These are phyloP conservation scores for Drosophila equinoxialis DNA, from an alignment of 1,140 invertebrate species.

Conservation along the genomic window DNA sequence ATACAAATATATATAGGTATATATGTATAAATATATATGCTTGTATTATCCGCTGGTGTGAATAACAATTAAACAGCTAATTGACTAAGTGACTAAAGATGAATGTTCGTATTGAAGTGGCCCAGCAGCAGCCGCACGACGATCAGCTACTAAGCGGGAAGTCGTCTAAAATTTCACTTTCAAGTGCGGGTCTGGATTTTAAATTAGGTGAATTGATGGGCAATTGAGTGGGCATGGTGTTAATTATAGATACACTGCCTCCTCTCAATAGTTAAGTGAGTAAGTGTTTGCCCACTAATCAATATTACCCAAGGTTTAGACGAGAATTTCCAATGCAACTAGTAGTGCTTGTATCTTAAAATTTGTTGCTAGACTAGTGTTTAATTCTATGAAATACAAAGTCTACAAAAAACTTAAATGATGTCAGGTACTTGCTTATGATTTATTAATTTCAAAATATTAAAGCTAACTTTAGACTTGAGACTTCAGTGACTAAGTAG, in stretches of 20 bases:
- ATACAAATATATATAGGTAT: background rate
- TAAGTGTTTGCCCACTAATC: background rate
- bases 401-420: too few species aligned
- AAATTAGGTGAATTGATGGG: slow-evolving; percentile 8
- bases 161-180: slow-evolving; percentile 1
- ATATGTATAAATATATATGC: background rate
- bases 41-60: slow-evolving; percentile 30
- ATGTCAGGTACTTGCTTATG: too few species aligned
- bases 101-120: slow-evolving; percentile 2
- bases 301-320: background rate
- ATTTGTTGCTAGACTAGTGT: too few species aligned
- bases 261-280: background rate
- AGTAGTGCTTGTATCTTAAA: too few species aligned
- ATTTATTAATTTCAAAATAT: too few species aligned
- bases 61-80: slow-evolving; percentile 68
- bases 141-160: background rate
- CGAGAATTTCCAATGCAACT: too few species aligned
- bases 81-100: slow-evolving; percentile 48
- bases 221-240: slow-evolving; percentile 2
- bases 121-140: background rate
- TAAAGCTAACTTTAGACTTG: too few species aligned
- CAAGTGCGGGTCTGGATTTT: slow-evolving; percentile 10
- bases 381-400: too few species aligned
- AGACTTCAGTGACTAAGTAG: too few species aligned
- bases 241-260: slow-evolving; percentile 8